Conservation (phyloP, 2,888 invertebrate species). For the Macrophya alboannulata region DNA sequence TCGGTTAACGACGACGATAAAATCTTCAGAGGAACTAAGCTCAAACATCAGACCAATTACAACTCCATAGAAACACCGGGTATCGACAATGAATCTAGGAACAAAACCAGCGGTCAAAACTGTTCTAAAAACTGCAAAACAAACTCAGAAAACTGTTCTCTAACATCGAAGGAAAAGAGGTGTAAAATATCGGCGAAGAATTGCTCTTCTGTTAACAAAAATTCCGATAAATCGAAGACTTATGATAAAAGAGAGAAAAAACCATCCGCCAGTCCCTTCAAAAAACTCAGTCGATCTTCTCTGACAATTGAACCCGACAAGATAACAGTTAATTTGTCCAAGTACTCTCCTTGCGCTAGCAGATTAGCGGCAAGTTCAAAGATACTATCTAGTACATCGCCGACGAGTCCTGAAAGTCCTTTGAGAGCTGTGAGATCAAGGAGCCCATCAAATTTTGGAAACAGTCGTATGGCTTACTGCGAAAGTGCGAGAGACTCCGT, state of each 20-base stretch:
- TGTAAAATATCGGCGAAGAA: not conserved
- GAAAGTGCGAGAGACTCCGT: conserved; percentile 2
- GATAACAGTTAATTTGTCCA: conserved; percentile 74
- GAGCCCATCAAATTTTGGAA: conserved; percentile 69
- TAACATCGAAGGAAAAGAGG: not conserved
- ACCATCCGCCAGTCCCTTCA: conserved; percentile 68
- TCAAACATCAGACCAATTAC: conserved; percentile 62
- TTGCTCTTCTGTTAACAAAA: conserved; percentile 61
- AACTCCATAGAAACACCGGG: conserved; percentile 68
- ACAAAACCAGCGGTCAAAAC: conserved; percentile 65
- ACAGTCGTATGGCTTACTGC: conserved; percentile 58
- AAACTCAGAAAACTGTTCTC: conserved; percentile 55
- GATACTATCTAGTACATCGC: conserved; percentile 72
- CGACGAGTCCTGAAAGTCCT: conserved; percentile 71
- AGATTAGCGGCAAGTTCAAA: conserved; percentile 77
- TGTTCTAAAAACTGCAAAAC: conserved; percentile 61
- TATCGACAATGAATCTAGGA: conserved; percentile 60
- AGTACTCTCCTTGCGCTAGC: conserved; percentile 78
- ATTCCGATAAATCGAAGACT: conserved; percentile 64
- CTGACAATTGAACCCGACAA: conserved; percentile 74
- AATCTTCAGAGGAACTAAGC: not conserved
- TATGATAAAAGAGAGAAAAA: conserved; percentile 61
- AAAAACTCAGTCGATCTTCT: conserved; percentile 74
- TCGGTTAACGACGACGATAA: not conserved
- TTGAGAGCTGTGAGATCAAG: conserved; percentile 64